Evolutionary conservation across 2,113 vertebrate species (phyloP), one percentile per base, ranked within the genome.

Genomic region (Crypturellus undulatus): DNA sequence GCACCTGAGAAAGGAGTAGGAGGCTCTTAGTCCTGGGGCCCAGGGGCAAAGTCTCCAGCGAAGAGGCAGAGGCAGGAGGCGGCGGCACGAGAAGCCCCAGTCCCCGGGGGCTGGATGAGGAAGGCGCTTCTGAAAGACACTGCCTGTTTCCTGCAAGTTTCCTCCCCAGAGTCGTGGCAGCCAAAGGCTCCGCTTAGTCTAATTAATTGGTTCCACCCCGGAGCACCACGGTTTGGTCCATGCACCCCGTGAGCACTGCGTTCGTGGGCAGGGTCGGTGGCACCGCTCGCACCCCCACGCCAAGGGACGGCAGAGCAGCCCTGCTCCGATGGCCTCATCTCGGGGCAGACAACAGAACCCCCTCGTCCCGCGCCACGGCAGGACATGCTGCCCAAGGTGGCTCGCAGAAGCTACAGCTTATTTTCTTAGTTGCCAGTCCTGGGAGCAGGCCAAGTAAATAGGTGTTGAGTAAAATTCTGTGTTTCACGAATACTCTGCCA

Each of bases 131-230:
- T 16, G n/a, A 49, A 90, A 87, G 79, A 65, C 20, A 18, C 62
- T 82, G 89, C 40, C 70, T 49, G 59, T 60, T 65, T 90, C 70
- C 81, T 78, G 84, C 24, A 75, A 84, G 91, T 92, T 87, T 94
- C 84, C 84, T 84, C 71, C 30, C 78, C 2, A 5, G 52, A 84
- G 38, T 79, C 56, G 40, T 47, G 85, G 90, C 82, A 92, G 87
- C 30, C 65, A 65, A 88, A 93, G 77, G 65, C 79, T 93, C 92
- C 83, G 88, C 86, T 90, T 93, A 88, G 59, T 42, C 47, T 81
- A 93, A 96, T 96, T 95, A 90, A 94, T 92, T 94, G 84, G 88
- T 93, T 96, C 95, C 93, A 93, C 52, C 86, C 90, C 11, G 80
- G 77, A 90, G 93, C 83, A 95, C 90, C 81, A 84, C 79, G 47